These are phyloP conservation scores for Ptychoptera contaminata DNA, from an alignment of 2,888 invertebrate genomes.

Conservation along the genomic window DNA sequence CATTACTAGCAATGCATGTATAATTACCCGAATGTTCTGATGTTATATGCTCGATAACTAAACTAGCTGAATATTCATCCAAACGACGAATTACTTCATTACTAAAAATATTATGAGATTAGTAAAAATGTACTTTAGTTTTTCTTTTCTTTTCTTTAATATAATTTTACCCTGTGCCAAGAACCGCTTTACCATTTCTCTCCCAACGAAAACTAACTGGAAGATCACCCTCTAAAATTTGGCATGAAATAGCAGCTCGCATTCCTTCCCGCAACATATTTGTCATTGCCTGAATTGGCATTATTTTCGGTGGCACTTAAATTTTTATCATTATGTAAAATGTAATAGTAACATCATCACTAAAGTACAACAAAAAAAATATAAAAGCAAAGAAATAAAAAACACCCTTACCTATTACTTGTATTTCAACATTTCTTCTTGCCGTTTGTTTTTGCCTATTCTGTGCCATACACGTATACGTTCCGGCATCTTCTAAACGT, in stretches of 20 bases:
- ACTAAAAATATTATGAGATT: conserved; percentile 13
- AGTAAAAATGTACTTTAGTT: not conserved
- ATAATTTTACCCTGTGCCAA: conserved; percentile 37
- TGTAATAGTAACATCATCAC: not conserved
- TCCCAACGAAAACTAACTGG: conserved; percentile 87
- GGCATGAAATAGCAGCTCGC: conserved; percentile 79
- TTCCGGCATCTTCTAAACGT: conserved; percentile 69
- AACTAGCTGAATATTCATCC: conserved; percentile 73
- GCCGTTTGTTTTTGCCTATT: conserved; percentile 70
- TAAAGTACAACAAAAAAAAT: not conserved
- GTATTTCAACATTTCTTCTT: conserved; percentile 57
- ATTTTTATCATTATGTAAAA: conserved; percentile 10
- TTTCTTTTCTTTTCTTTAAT: not conserved
- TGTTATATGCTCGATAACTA: conserved; percentile 72
- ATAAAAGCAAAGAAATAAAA: not conserved
- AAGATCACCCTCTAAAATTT: conserved; percentile 81
- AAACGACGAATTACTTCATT: conserved; percentile 43
- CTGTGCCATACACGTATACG: conserved; percentile 78
- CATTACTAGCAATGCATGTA: conserved; percentile 76
- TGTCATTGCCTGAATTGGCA: conserved; percentile 69
- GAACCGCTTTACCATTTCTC: conserved; percentile 65
- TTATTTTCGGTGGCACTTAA: conserved; percentile 67
- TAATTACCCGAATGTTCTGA: conserved; percentile 80
- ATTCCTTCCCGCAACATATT: conserved; percentile 68
- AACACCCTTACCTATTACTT: conserved; percentile 44